Percentiles rank a stretch among this genome's conserved stretches.
Conservation (phyloP, 2,113 vertebrate species). For the Leptobrachium leishanense region DNA sequence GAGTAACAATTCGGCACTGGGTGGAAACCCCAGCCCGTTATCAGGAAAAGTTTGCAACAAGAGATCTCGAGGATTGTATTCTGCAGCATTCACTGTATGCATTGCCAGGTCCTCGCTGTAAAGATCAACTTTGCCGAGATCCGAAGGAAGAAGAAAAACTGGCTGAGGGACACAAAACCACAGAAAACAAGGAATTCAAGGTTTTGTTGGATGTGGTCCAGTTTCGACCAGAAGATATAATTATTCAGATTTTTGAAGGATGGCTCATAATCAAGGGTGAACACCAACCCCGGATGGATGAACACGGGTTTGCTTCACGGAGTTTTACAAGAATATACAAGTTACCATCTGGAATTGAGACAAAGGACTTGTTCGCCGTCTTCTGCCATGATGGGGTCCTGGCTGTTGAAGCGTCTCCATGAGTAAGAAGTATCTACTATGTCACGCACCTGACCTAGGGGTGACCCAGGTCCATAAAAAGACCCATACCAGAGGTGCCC, state of each 20-base stretch:
- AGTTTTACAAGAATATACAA: conserved; percentile 78
- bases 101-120: conserved; percentile 66
- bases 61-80: conserved; percentile 63
- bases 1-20: conserved; percentile 70
- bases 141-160: not conserved
- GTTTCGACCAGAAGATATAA: conserved; percentile 80
- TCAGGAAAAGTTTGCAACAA: conserved; percentile 64
- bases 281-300: conserved; percentile 75
- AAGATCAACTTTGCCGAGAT: not conserved
- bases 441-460: too few relatives aligned
- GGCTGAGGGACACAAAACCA: not conserved
- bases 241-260: conserved; percentile 82
- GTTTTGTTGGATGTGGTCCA: conserved; percentile 79
- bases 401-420: conserved; percentile 67
- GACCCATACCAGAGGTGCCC: too few relatives aligned
- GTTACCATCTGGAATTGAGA: conserved; percentile 67
- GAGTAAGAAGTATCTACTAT: not conserved
- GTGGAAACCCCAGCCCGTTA: conserved; percentile 73
- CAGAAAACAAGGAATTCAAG: conserved; percentile 59
- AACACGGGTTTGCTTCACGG: conserved; percentile 75
- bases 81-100: conserved; percentile 74
- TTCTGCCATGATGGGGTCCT: conserved; percentile 81
- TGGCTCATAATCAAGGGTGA: conserved; percentile 80
- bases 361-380: conserved; percentile 68
- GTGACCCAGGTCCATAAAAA: too few relatives aligned